These are phyloP conservation scores for Petrocephalus microphthalmus DNA, from an alignment of 2,113 vertebrate genomes.

Conservation along the genomic window DNA sequence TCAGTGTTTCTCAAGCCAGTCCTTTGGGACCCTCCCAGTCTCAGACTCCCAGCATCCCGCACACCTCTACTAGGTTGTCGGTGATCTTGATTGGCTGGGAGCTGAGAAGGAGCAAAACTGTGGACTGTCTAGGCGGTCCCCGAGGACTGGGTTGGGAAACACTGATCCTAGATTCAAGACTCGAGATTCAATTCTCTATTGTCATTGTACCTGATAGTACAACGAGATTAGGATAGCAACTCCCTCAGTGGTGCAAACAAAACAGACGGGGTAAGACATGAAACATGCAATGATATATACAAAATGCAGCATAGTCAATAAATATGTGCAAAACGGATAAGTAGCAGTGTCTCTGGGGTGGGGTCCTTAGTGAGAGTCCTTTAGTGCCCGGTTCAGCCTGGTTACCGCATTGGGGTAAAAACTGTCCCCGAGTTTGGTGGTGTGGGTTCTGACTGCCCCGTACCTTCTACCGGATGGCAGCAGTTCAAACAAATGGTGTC, in stretches of 20 bases:
- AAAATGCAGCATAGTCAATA: background rate
- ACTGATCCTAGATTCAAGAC: background rate
- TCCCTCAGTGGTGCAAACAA: background rate
- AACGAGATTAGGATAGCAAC: background rate
- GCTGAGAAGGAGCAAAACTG: background rate
- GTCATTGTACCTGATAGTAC: background rate
- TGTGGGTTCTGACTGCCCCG: background rate
- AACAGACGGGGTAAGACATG: background rate
- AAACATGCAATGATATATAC: background rate
- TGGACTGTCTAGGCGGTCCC: background rate
- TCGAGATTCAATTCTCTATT: background rate
- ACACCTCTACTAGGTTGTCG: background rate
- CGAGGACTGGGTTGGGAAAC: background rate
- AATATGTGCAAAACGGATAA: background rate
- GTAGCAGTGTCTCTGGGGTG: no score
- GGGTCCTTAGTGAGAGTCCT: no score
- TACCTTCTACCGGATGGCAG: background rate
- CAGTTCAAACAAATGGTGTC: background rate
- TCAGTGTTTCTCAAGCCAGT: background rate
- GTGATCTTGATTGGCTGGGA: background rate
- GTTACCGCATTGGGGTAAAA: background rate
- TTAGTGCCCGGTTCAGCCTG: background rate
- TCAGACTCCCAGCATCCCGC: background rate
- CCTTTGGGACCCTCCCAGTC: background rate
- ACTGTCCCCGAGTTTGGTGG: background rate